Percentiles rank a stretch among this genome's conserved stretches.
Conservation (phyloP, 2,797 vertebrate species). For the Acomys russatus region DNA sequence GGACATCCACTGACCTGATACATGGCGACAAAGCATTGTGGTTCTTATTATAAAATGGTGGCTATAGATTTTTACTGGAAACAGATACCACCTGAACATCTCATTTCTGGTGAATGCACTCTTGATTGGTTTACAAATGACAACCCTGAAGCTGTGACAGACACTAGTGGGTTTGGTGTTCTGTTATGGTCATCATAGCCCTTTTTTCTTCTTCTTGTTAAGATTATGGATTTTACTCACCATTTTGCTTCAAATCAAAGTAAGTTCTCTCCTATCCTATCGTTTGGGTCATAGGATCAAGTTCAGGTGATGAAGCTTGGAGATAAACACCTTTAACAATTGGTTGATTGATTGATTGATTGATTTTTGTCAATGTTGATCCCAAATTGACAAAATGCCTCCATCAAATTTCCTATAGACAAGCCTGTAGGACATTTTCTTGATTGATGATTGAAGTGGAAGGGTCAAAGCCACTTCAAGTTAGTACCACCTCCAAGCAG, state of each 20-base stretch:
- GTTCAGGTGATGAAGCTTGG: too few species aligned
- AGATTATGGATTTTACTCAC: neutral
- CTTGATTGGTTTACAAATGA: slow-evolving; percentile 1
- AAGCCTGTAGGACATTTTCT: too few species aligned
- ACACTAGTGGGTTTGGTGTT: neutral
- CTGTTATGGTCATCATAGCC: neutral
- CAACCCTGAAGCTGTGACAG: neutral
- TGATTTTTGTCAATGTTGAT: too few species aligned
- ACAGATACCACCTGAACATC: neutral
- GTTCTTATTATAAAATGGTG: neutral
- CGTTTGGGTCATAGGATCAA: too few species aligned
- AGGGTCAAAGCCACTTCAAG: too few species aligned
- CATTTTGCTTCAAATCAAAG: neutral
- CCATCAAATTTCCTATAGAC: too few species aligned
- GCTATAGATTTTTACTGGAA: neutral
- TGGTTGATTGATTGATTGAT: too few species aligned
- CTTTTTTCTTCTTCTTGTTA: neutral
- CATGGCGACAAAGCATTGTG: neutral
- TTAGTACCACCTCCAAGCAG: too few species aligned
- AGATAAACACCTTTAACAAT: too few species aligned
- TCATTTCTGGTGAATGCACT: slow-evolving; percentile 26
- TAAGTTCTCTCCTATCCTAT: neutral
- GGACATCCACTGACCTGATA: slow-evolving; percentile 26
- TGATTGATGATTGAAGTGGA: too few species aligned
- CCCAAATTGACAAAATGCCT: too few species aligned